Conservation (phyloP, 2,113 vertebrate species). For the Bufo gargarizans region DNA sequence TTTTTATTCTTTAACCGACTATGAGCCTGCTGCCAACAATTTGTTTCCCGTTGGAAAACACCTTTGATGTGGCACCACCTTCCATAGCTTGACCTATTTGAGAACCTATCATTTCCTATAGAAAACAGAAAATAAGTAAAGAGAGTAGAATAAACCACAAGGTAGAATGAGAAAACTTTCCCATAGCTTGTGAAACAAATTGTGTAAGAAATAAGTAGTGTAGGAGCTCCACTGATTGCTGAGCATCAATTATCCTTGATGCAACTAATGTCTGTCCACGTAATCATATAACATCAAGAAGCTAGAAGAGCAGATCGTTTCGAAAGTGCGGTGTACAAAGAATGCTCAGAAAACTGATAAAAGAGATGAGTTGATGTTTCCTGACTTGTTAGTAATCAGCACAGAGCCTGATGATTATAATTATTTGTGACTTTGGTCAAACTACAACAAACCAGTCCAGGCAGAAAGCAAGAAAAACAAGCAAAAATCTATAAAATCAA, state of each 20-base stretch:
- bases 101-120: background rate
- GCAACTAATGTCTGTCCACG: conserved; percentile 26
- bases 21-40: too few species aligned
- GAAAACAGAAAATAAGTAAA: background rate
- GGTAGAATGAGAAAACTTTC: background rate
- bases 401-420: conserved; percentile 26
- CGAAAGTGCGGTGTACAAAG: conserved; percentile 1
- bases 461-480: too few species aligned
- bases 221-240: conserved; percentile 21
- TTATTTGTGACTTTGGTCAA: conserved; percentile 3
- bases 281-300: conserved; percentile 39
- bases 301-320: conserved; percentile 12
- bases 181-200: background rate
- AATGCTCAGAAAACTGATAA: conserved; percentile 20
- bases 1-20: too few species aligned
- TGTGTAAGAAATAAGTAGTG: background rate
- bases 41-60: too few species aligned
- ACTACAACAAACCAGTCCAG: background rate
- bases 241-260: conserved; percentile 20
- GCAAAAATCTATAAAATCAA: too few species aligned
- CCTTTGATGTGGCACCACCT: background rate
- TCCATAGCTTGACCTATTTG: background rate
- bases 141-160: background rate
- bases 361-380: conserved; percentile 32
- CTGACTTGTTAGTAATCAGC: conserved; percentile 44